Evolutionary conservation across 2,113 vertebrate species (phyloP).

Genomic region (Pterocles orientalis): DNA sequence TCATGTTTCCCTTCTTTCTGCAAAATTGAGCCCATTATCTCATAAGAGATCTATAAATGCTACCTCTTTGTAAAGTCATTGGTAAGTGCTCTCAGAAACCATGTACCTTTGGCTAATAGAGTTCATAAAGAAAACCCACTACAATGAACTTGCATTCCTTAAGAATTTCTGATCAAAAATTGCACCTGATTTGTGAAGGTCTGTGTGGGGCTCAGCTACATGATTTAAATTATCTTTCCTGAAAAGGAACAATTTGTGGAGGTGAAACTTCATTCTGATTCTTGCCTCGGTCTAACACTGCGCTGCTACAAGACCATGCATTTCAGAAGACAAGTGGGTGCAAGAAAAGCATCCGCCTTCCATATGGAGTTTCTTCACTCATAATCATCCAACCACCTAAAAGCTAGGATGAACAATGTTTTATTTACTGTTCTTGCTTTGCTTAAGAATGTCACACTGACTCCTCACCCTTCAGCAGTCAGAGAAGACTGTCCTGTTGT

Average conservation of each 20-base stretch:
- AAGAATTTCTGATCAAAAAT: not conserved
- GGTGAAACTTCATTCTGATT: not conserved
- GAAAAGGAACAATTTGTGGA: not conserved
- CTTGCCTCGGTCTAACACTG: not conserved
- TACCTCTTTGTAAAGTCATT: not conserved
- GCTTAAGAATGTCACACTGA: constrained; percentile 28
- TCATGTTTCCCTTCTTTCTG: not conserved
- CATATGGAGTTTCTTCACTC: constrained; percentile 16
- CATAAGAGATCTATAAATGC: not conserved
- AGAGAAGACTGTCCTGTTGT: not conserved
- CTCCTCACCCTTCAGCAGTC: not conserved
- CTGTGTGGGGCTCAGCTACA: not conserved
- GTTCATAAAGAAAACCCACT: not conserved
- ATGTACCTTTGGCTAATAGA: not conserved
- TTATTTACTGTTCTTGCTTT: constrained; percentile 37
- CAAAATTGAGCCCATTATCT: not conserved
- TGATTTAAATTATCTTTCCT: not conserved
- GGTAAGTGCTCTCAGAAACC: not conserved
- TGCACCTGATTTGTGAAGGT: not conserved
- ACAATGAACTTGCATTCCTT: not conserved
- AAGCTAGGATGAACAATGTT: constrained; percentile 6
- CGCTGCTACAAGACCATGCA: not conserved
- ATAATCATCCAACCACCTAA: constrained; percentile 15
- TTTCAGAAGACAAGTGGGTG: not conserved
- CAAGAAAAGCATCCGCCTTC: constrained; percentile 41